Conservation (phyloP, 2,888 invertebrate genomes). For the Eupithecia subfuscata region DNA sequence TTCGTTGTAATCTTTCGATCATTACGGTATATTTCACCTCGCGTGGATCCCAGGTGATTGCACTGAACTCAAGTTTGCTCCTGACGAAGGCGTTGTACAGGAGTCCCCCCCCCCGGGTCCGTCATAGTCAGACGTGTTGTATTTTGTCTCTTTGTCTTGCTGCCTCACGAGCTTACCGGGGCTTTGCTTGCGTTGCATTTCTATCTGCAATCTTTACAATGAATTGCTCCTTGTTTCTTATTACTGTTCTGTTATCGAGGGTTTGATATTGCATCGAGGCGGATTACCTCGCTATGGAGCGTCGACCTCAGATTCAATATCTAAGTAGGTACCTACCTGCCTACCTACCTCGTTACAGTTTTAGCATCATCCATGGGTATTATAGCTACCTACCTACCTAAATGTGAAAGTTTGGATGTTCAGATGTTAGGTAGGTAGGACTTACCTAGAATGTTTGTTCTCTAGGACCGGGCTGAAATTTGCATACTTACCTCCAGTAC, state of each 20-base stretch:
- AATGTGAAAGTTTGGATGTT: no score
- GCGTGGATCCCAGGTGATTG: no score
- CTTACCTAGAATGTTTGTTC: no score
- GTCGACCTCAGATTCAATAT: conserved; percentile 35
- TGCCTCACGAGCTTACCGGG: conserved; percentile 59
- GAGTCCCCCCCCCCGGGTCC: no score
- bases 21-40: no score
- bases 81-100: no score
- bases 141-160: conserved; percentile 69
- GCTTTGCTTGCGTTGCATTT: conserved; percentile 63
- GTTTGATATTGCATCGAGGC: conserved; percentile 48
- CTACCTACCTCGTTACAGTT: conserved; percentile 23
- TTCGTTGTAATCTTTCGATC: no score
- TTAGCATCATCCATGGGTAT: background rate
- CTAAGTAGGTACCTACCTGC: conserved; percentile 28
- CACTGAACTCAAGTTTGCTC: no score
- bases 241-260: conserved; percentile 48
- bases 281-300: conserved; percentile 22
- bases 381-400: background rate
- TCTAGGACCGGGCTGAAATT: no score
- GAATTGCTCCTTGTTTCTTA: conserved; percentile 61
- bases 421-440: no score
- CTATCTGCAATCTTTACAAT: conserved; percentile 67
- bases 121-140: no score
- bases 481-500: no score